Conservation (phyloP, 64 coral and sea anemone genomes). For the Pocillopora verrucosa region DNA sequence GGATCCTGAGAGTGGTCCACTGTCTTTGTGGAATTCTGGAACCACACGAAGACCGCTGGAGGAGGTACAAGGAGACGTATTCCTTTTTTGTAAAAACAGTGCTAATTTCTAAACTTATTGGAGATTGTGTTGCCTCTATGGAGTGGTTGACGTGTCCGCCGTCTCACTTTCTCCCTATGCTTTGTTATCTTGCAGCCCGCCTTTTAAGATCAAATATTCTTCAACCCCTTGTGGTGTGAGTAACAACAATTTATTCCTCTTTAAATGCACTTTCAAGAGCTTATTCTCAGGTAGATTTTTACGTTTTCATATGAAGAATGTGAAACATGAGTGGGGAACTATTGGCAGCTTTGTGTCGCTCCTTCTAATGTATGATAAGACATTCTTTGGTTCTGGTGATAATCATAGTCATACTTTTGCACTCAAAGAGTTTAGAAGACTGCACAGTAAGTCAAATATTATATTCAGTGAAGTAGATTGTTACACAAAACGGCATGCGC, state of each 20-base stretch:
- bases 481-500: background rate
- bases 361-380: too few relatives aligned
- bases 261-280: background rate
- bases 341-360: too few relatives aligned
- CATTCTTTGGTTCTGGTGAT: too few relatives aligned
- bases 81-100: background rate
- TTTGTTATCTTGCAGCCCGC: conserved; percentile 57
- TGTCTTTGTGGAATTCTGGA: conserved; percentile 86
- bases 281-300: too few relatives aligned
- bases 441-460: too few relatives aligned
- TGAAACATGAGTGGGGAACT: too few relatives aligned
- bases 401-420: too few relatives aligned
- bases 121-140: background rate
- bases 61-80: conserved; percentile 63
- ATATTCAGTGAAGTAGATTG: too few relatives aligned
- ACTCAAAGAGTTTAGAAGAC: too few relatives aligned
- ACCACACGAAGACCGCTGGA: conserved; percentile 89
- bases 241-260: background rate
- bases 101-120: too few relatives aligned
- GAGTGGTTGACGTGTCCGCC: background rate
- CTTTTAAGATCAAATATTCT: conserved; percentile 93
- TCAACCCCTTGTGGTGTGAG: conserved; percentile 98
- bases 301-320: too few relatives aligned
- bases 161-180: background rate
- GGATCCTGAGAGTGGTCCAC: conserved; percentile 85